These are phyloP conservation scores for Azorinus chamasolen DNA, from an alignment of 2,888 invertebrate species.

Conservation along the genomic window DNA sequence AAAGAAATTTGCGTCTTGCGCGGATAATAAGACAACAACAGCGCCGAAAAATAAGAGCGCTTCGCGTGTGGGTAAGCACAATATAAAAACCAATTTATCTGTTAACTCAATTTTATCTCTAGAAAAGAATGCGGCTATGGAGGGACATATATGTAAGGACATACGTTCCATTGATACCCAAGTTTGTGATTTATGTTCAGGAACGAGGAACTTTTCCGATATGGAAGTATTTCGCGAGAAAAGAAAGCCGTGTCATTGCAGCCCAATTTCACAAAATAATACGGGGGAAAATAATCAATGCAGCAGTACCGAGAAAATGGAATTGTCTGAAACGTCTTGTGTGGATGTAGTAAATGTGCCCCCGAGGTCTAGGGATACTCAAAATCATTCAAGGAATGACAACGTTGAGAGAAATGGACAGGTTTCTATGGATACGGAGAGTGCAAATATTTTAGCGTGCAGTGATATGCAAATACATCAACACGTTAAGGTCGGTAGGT, in stretches of 20 bases:
- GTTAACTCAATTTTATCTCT: no score
- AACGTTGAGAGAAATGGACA: constrained; percentile 8
- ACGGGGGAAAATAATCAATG: constrained; percentile 7
- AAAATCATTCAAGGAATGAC: neutral
- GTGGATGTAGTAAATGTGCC: neutral
- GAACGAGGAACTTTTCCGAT: no score
- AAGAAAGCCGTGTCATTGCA: neutral
- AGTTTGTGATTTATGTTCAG: no score
- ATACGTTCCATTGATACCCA: no score
- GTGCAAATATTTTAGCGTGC: constrained; percentile 25
- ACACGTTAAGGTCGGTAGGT: constrained; percentile 8
- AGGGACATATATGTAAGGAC: no score
- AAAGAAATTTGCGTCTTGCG: neutral
- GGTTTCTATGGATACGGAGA: constrained; percentile 26
- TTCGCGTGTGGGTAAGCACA: no score
- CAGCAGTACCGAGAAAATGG: constrained; percentile 4
- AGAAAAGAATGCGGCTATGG: no score
- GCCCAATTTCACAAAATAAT: constrained; percentile 4
- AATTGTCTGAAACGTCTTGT: neutral
- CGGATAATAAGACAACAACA: no score
- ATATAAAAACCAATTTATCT: no score
- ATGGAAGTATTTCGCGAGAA: no score
- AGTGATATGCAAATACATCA: constrained; percentile 10
- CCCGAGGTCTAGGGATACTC: neutral
- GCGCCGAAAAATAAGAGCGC: no score